Conservation (phyloP, 2,113 vertebrate genomes). For the Eulemur macaco region DNA sequence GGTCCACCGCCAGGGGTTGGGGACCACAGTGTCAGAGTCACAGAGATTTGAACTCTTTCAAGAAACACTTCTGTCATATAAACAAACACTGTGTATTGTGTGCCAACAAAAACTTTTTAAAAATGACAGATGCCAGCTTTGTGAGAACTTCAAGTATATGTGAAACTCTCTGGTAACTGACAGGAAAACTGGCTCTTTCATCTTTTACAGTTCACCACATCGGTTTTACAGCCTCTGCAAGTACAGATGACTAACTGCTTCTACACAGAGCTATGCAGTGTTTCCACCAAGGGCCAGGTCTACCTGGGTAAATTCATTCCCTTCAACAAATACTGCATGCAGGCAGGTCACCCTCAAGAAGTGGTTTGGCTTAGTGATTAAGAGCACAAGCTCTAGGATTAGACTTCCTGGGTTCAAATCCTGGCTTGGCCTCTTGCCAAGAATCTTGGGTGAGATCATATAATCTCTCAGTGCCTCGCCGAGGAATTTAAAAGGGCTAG, state of each 20-base stretch:
- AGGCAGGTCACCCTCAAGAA: not conserved
- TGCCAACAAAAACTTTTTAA: not conserved
- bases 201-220: not conserved
- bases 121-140: not conserved
- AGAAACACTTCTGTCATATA: not conserved
- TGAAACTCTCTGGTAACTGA: not conserved
- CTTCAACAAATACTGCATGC: not conserved
- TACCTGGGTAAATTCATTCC: not conserved
- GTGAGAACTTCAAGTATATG: not conserved
- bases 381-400: not conserved
- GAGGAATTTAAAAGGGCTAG: not conserved
- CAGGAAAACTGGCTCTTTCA: not conserved
- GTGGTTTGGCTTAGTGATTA: not conserved
- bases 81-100: not conserved
- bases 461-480: not conserved
- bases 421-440: not conserved
- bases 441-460: too few relatives aligned
- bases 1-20: too few relatives aligned
- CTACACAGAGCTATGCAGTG: accelerated
- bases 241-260: too few relatives aligned
- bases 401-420: not conserved
- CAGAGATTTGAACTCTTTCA: not conserved
- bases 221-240: not conserved
- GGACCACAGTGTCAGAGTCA: not conserved
- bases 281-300: not conserved